phyloP scores from a whole-genome alignment of 2,113 vertebrate species.

The Poicephalus gulielmi region DNA sequence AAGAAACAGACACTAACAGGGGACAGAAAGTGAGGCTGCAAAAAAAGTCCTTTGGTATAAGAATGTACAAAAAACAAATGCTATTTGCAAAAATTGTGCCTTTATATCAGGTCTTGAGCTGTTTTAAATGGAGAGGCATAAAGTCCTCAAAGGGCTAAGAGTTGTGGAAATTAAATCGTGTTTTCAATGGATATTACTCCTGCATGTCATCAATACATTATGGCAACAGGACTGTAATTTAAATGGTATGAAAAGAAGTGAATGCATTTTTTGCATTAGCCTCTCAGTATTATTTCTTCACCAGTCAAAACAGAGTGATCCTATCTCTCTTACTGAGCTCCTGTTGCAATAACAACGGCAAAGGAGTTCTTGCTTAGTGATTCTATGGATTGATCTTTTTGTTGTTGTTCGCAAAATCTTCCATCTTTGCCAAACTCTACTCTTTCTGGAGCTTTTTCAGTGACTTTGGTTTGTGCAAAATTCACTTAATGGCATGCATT shows the following conservation, averaged over 20 bases:
- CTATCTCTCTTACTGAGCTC: not conserved
- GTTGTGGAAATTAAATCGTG: not conserved
- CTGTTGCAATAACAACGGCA: not conserved
- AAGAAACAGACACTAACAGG: fast-evolving
- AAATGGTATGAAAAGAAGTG: not conserved
- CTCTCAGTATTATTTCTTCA: not conserved
- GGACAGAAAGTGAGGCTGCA: not conserved
- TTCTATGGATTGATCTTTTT: not conserved
- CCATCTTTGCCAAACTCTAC: not conserved
- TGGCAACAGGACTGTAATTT: not conserved
- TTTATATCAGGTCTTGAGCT: not conserved
- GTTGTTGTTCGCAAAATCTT: not conserved
- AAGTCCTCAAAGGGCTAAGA: not conserved
- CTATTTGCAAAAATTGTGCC: not conserved
- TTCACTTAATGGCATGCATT: not conserved
- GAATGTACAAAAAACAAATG: not conserved
- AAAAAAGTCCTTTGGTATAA: not conserved
- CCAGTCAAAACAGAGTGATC: not conserved
- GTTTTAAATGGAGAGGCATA: not conserved
- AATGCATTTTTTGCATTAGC: not conserved
- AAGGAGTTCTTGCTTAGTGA: not conserved
- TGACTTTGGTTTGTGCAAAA: not conserved
- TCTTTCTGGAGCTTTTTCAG: not conserved
- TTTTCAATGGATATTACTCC: not conserved
- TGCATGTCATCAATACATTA: not conserved